Conservation (phyloP, 1,140 invertebrate genomes). For the Pomacea maculata region DNA sequence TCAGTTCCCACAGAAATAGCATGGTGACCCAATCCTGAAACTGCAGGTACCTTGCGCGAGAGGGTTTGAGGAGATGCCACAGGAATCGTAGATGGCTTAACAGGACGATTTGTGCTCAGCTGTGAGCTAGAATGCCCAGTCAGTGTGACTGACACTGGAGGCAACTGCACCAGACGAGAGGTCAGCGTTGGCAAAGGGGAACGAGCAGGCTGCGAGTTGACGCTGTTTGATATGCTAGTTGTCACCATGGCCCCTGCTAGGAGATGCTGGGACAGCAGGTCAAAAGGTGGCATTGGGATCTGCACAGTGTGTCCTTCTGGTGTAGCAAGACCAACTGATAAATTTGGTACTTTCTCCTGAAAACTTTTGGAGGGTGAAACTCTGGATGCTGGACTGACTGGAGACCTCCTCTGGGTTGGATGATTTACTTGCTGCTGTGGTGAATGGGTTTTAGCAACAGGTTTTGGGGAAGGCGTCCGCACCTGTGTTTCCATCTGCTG, state of each 20-base stretch:
- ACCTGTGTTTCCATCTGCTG: background rate
- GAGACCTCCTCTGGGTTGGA: slow-evolving; percentile 7
- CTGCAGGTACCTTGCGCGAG: no score
- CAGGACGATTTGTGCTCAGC: no score
- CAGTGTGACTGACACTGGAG: no score
- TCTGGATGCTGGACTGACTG: slow-evolving; percentile 4
- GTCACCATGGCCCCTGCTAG: background rate
- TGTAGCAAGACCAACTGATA: background rate
- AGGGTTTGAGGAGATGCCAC: no score
- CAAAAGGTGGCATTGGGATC: background rate
- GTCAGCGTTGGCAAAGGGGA: background rate
- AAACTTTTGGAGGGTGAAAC: slow-evolving; percentile 1
- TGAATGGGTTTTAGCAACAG: background rate
- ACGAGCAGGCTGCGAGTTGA: background rate
- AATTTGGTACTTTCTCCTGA: background rate
- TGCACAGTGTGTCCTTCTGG: slow-evolving; percentile 5
- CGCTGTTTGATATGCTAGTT: background rate
- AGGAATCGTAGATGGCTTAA: no score
- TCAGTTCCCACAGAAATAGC: slow-evolving; percentile 12
- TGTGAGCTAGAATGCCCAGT: no score
- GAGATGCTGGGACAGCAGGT: slow-evolving; percentile 13
- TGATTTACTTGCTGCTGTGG: background rate
- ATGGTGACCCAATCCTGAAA: background rate
- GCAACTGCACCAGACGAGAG: background rate
- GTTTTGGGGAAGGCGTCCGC: slow-evolving; percentile 11